phyloP scores from a whole-genome alignment of 2,888 invertebrate genomes.

The Drosophila merina region DNA sequence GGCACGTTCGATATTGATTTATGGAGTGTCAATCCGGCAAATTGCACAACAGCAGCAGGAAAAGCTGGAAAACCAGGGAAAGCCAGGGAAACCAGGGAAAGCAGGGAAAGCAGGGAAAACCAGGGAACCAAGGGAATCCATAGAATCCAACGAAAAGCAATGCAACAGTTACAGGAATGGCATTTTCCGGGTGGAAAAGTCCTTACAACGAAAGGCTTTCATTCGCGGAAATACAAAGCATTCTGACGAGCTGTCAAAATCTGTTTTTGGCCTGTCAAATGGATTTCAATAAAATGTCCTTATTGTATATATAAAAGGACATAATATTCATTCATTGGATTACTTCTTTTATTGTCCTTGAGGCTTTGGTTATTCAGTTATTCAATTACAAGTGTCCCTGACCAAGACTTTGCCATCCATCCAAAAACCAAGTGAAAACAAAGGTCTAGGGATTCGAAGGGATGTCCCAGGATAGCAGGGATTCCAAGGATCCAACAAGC shows the following conservation, averaged over 20 bases:
- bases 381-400: slow-evolving; percentile 31
- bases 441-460: slow-evolving; percentile 3
- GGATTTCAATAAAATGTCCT: slow-evolving; percentile 36
- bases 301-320: too few species aligned
- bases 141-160: slow-evolving; percentile 29
- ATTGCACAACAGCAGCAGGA: slow-evolving; percentile 48
- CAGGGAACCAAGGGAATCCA: neutral
- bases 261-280: slow-evolving; percentile 43
- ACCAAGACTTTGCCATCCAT: slow-evolving; percentile 11
- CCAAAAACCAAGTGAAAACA: slow-evolving; percentile 11
- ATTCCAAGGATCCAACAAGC: neutral
- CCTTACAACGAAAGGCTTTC: neutral
- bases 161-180: slow-evolving; percentile 49
- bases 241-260: slow-evolving; percentile 63
- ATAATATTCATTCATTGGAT: slow-evolving; percentile 9
- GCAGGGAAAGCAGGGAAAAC: neutral
- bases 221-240: slow-evolving; percentile 30
- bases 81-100: neutral
- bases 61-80: neutral
- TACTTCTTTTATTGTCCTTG: neutral
- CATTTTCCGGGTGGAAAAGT: neutral
- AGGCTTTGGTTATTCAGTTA: slow-evolving; percentile 17
- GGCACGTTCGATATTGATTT: slow-evolving; percentile 52
- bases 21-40: slow-evolving; percentile 61
- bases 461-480: neutral